These are phyloP conservation scores for Istiophorus platypterus DNA, from an alignment of 2,113 vertebrate genomes.

Conservation along the genomic window DNA sequence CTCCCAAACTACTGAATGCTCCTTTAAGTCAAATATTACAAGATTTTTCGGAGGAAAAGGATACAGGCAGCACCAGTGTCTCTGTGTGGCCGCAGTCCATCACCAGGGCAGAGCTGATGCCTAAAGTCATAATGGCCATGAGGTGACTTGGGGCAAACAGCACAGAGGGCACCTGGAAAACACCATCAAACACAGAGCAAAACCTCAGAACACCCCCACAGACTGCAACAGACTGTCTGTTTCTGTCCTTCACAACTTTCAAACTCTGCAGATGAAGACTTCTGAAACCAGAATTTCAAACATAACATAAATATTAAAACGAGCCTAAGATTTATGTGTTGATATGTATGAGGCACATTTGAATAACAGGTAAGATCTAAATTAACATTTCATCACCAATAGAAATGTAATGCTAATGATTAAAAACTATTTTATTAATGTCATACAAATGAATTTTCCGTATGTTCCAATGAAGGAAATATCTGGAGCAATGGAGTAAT, in stretches of 20 bases:
- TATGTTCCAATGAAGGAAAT: neutral
- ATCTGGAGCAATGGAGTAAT: neutral
- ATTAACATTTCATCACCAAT: too few species aligned
- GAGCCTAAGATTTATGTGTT: too few species aligned
- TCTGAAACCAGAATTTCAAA: too few species aligned
- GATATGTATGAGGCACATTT: too few species aligned
- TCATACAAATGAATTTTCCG: neutral
- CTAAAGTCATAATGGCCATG: slow-evolving; percentile 95
- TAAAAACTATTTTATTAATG: neutral
- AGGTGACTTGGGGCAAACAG: slow-evolving; percentile 97
- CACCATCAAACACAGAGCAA: neutral
- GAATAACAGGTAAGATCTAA: too few species aligned
- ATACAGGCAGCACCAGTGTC: slow-evolving; percentile 96
- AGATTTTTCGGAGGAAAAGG: slow-evolving; percentile 74
- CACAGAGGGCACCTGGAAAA: slow-evolving; percentile 93
- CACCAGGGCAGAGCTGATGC: slow-evolving; percentile 96
- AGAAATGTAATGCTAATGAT: neutral
- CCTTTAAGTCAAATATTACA: neutral
- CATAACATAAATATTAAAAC: too few species aligned
- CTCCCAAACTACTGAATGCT: neutral
- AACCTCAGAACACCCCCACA: neutral
- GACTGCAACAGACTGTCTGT: neutral
- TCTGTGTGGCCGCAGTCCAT: slow-evolving; percentile 97
- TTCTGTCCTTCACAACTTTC: neutral
- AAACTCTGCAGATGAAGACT: too few species aligned